Percentiles rank a stretch among this genome's conserved stretches.
phyloP scores from a whole-genome alignment of 2,888 invertebrate genomes.

The Drosophila ezoana region DNA sequence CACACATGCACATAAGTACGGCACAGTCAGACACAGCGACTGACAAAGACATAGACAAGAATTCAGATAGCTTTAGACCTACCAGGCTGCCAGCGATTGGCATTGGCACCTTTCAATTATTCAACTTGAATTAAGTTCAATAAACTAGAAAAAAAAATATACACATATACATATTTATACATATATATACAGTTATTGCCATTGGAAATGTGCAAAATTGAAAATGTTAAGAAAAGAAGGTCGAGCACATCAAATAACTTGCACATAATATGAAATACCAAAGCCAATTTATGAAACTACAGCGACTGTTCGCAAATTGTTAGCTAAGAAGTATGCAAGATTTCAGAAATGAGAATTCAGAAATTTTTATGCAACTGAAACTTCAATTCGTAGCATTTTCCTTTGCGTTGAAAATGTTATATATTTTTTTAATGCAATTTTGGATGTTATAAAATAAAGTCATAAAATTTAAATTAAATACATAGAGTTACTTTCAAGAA shows the following conservation, averaged over 20 bases:
- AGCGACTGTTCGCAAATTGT: neutral
- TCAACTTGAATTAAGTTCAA: constrained; percentile 66
- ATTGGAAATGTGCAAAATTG: constrained; percentile 32
- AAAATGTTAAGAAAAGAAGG: constrained; percentile 30
- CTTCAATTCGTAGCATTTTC: too few species aligned
- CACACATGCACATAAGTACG: constrained; percentile 25
- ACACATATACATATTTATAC: too few species aligned
- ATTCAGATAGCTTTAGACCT: constrained; percentile 47
- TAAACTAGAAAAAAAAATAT: constrained; percentile 41
- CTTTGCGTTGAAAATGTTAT: too few species aligned
- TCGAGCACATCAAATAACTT: constrained; percentile 26
- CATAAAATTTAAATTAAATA: too few species aligned
- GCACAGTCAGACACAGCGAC: constrained; percentile 5
- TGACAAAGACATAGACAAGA: constrained; percentile 23
- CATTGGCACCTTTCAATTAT: constrained; percentile 74
- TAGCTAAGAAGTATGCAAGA: neutral
- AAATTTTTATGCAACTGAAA: neutral
- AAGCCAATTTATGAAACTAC: neutral
- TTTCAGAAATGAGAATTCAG: neutral
- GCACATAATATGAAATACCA: constrained; percentile 30
- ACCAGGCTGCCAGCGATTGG: constrained; percentile 43
- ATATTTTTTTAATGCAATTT: too few species aligned
- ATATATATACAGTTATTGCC: constrained; percentile 20
- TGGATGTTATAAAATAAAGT: too few species aligned
- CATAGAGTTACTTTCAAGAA: too few species aligned